A percentile compares a stretch with the other conserved stretches of the same genome.
Conservation (phyloP, 1,140 invertebrate species). For the Bombyx mori region DNA sequence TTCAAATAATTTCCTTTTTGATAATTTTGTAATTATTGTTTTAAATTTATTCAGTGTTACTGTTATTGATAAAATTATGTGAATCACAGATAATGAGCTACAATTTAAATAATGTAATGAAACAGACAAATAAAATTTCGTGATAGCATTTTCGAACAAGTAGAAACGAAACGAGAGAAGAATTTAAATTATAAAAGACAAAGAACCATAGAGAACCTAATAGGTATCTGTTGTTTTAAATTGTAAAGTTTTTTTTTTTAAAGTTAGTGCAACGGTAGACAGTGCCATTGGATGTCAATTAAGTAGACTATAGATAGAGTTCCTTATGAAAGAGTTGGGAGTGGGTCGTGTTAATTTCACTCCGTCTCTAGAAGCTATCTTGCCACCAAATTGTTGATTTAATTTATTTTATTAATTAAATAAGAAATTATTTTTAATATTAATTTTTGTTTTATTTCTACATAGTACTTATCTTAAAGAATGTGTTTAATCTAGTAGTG, state of each 20-base stretch:
- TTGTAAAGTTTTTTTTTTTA: no score
- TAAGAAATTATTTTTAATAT: slow-evolving; percentile 25
- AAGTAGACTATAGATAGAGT: slow-evolving; percentile 34
- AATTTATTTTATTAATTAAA: slow-evolving; percentile 48
- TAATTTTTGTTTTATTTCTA: slow-evolving; percentile 15
- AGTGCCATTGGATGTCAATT: not conserved
- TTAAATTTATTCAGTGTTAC: no score
- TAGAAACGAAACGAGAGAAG: not conserved
- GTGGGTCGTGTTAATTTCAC: slow-evolving; percentile 11
- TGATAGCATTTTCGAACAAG: not conserved
- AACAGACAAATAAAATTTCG: not conserved
- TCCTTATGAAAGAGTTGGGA: slow-evolving; percentile 38
- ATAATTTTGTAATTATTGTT: no score
- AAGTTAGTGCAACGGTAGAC: not conserved
- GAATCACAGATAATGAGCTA: not conserved
- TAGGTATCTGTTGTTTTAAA: no score
- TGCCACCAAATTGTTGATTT: slow-evolving; percentile 62
- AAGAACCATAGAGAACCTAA: not conserved
- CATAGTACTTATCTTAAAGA: no score
- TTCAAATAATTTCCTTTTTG: no score
- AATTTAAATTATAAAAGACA: not conserved
- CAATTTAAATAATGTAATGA: not conserved
- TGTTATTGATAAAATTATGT: not conserved
- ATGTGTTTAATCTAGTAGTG: no score
- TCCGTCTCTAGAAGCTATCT: slow-evolving; percentile 57